A percentile compares a stretch with the other conserved stretches of the same genome.
These are phyloP conservation scores for Pachycephus smyrnensis DNA, from an alignment of 2,888 invertebrate species.

Conservation along the genomic window DNA sequence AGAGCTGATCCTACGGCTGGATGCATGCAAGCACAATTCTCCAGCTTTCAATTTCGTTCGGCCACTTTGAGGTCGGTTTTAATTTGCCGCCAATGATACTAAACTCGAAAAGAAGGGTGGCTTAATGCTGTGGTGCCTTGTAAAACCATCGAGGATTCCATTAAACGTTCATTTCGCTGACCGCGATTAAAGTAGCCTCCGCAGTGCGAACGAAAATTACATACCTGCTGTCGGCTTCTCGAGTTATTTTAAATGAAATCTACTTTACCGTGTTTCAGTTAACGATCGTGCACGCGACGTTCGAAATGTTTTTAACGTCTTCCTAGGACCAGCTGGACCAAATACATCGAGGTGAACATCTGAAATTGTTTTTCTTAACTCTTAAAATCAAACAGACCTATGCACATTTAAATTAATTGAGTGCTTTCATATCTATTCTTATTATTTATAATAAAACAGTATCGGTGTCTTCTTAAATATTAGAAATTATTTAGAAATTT, in stretches of 20 bases:
- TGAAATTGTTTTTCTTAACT: neutral
- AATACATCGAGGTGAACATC: neutral
- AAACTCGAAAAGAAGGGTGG: conserved; percentile 44
- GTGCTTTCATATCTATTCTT: no score
- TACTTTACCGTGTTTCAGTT: conserved; percentile 24
- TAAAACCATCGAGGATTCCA: conserved; percentile 38
- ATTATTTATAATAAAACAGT: neutral
- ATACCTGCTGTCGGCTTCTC: conserved; percentile 23
- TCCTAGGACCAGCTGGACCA: neutral
- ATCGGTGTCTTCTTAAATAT: neutral
- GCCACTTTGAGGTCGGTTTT: conserved; percentile 49
- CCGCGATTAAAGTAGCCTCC: conserved; percentile 32
- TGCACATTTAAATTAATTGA: no score
- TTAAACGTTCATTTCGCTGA: conserved; percentile 45
- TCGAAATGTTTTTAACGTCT: neutral
- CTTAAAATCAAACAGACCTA: no score
- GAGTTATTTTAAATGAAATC: conserved; percentile 29
- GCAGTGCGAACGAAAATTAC: conserved; percentile 45
- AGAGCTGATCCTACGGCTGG: conserved; percentile 12
- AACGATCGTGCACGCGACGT: conserved; percentile 27
- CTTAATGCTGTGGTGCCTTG: conserved; percentile 30
- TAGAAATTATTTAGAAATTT: neutral
- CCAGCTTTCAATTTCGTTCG: conserved; percentile 49
- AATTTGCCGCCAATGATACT: conserved; percentile 57
- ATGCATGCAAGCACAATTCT: conserved; percentile 30